Conservation (phyloP, 1,140 invertebrate species). For the Conopomorpha cramerella region DNA sequence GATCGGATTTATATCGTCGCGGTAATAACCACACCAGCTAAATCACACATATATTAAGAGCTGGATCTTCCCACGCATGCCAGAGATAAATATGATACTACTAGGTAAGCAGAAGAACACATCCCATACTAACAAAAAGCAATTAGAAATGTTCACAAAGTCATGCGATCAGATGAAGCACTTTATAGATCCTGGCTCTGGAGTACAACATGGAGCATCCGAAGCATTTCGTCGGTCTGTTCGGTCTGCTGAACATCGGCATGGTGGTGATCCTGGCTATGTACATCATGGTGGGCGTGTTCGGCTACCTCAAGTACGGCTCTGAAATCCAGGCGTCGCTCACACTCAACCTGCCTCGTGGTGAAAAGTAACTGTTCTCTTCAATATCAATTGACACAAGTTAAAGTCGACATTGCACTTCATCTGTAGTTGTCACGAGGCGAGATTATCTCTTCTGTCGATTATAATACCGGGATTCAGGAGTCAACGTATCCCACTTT, state of each 20-base stretch:
- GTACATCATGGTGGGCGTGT: slow-evolving; percentile 74
- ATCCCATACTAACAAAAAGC: no score
- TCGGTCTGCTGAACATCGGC: slow-evolving; percentile 72
- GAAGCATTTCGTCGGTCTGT: slow-evolving; percentile 67
- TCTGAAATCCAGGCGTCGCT: slow-evolving; percentile 62
- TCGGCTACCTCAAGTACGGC: slow-evolving; percentile 77
- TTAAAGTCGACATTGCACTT: no score
- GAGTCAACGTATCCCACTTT: no score
- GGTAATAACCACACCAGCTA: neutral
- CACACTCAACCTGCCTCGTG: slow-evolving; percentile 68
- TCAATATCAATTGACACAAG: no score
- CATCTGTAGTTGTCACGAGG: no score
- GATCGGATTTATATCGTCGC: neutral
- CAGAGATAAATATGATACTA: no score
- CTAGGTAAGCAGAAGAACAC: no score
- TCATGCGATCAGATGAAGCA: no score
- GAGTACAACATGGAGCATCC: slow-evolving; percentile 80
- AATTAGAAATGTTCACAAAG: no score
- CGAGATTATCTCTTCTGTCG: no score
- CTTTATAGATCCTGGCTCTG: slow-evolving; percentile 70
- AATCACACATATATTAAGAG: slow-evolving; percentile 4
- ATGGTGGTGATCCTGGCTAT: slow-evolving; percentile 71
- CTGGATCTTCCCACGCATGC: no score
- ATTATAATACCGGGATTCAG: no score
- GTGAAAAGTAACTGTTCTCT: slow-evolving; percentile 57